Conservation (phyloP, 2,888 invertebrate genomes). For the Belgica antarctica region DNA sequence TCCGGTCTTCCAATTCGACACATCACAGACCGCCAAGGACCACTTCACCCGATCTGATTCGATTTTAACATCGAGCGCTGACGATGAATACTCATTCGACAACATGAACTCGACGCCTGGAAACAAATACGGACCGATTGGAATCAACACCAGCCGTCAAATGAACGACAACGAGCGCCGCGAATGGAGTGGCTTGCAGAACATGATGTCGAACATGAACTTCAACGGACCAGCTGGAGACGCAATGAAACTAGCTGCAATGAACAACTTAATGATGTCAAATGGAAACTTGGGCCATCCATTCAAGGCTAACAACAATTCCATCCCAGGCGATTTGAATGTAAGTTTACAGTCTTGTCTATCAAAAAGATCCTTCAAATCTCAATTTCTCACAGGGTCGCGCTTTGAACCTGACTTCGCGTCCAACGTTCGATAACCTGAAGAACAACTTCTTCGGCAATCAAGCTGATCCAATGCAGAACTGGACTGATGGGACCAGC, state of each 20-base stretch:
- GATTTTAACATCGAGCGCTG: constrained; percentile 55
- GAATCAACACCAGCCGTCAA: background rate
- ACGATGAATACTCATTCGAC: constrained; percentile 67
- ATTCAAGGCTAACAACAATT: background rate
- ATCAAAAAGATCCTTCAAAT: background rate
- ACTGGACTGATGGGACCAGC: background rate
- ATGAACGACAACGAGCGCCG: constrained; percentile 12
- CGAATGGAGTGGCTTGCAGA: background rate
- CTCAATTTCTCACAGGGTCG: background rate
- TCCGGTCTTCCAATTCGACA: background rate
- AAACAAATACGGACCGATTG: constrained; percentile 68
- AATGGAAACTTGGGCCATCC: background rate
- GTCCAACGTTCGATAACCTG: background rate
- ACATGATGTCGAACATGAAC: background rate
- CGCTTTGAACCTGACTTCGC: background rate
- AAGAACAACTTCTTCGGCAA: background rate
- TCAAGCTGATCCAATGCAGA: background rate
- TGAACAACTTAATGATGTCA: background rate
- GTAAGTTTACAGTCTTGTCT: background rate
- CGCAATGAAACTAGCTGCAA: background rate
- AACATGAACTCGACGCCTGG: constrained; percentile 56
- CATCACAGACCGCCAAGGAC: constrained; percentile 3
- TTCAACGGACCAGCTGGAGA: background rate
- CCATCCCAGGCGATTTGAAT: background rate
- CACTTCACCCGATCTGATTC: constrained; percentile 58